A percentile compares a stretch with the other conserved stretches of the same genome.
These are phyloP conservation scores for Pseudobourletiella spinata DNA, from an alignment of 1,140 invertebrate species.

Conservation along the genomic window DNA sequence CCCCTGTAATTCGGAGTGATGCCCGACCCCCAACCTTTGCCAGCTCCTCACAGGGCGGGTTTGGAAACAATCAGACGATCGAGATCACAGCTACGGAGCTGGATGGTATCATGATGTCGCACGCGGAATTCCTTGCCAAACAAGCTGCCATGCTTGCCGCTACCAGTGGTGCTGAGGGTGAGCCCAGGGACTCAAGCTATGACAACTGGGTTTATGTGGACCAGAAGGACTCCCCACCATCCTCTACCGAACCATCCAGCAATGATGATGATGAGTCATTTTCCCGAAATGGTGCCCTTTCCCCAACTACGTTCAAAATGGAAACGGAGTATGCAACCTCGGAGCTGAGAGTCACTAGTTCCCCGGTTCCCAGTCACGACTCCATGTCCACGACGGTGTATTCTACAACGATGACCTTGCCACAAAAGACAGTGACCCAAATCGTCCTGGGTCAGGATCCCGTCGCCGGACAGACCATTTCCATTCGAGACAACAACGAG, in stretches of 20 bases:
- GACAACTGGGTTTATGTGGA: conserved; percentile 38
- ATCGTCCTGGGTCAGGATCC: conserved; percentile 29
- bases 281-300: conserved; percentile 19
- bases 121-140: conserved; percentile 29
- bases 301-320: conserved; percentile 30
- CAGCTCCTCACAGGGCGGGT: too few relatives aligned
- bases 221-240: conserved; percentile 11
- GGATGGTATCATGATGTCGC: conserved; percentile 36
- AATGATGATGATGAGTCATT: conserved; percentile 28
- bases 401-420: conserved; percentile 35
- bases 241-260: conserved; percentile 12
- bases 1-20: conserved; percentile 21
- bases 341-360: conserved; percentile 25
- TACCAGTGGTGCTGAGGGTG: neutral
- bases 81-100: conserved; percentile 32
- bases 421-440: conserved; percentile 36
- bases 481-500: conserved; percentile 9
- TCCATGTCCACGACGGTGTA: conserved; percentile 23
- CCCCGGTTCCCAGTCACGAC: conserved; percentile 14
- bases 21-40: neutral
- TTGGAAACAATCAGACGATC: conserved; percentile 28
- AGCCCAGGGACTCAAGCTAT: conserved; percentile 28
- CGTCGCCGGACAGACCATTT: neutral
- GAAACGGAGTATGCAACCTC: conserved; percentile 29
- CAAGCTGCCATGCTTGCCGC: conserved; percentile 2